Evolutionary conservation across 2,113 vertebrate genomes (phyloP).

Genomic region (Stegastes partitus): DNA sequence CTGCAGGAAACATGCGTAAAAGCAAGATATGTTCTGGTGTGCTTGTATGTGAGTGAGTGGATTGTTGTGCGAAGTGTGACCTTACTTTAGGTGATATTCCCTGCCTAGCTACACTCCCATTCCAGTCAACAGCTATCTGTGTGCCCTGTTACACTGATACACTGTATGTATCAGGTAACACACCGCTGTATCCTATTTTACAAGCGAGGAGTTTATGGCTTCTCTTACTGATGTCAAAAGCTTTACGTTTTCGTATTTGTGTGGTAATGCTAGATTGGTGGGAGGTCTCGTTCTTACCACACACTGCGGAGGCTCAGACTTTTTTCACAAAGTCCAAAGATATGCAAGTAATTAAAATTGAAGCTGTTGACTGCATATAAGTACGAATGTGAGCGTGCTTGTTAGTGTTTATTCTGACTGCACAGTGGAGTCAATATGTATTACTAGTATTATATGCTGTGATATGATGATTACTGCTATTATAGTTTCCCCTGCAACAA

Average conservation of each 20-base stretch:
- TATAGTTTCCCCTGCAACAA: not conserved
- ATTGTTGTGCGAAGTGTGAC: slow-evolving; percentile 26
- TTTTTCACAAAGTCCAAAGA: not conserved
- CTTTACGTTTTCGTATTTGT: not conserved
- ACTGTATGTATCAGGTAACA: slow-evolving; percentile 9
- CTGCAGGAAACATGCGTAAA: slow-evolving; percentile 20
- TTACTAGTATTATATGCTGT: not conserved
- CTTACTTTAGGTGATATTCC: slow-evolving; percentile 3
- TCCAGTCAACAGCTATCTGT: not conserved
- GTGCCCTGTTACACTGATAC: not conserved
- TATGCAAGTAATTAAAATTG: not conserved
- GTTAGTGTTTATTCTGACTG: not conserved
- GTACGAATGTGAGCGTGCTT: not conserved
- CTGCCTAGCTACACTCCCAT: not conserved
- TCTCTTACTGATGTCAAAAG: not conserved
- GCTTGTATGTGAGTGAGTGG: slow-evolving; percentile 20
- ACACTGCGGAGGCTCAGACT: not conserved
- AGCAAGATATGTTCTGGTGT: slow-evolving; percentile 6
- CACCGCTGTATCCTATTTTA: not conserved
- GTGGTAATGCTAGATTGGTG: not conserved
- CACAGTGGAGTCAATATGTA: not conserved
- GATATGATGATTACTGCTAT: not conserved
- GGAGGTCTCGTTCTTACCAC: not conserved
- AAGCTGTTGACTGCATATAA: not conserved
- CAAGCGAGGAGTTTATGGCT: not conserved